These are phyloP conservation scores for Anisognathus igniventris DNA, from an alignment of 2,797 vertebrate species.

Conservation along the genomic window DNA sequence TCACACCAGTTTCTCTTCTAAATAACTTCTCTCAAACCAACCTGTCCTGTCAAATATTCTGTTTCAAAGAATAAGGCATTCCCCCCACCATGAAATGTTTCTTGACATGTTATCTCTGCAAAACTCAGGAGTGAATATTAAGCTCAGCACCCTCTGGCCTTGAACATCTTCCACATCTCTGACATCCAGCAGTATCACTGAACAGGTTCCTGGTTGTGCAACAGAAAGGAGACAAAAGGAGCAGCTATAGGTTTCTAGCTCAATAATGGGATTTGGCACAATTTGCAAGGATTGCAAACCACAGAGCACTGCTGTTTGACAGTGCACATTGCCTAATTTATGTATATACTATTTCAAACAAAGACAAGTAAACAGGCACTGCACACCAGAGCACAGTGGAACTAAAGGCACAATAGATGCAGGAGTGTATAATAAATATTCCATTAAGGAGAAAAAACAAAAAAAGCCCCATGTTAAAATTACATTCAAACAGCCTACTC, in stretches of 20 bases:
- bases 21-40: neutral
- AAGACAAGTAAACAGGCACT: conserved; percentile 3
- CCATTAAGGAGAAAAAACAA: neutral
- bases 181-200: neutral
- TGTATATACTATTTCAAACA: conserved; percentile 42
- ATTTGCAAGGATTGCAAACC: neutral
- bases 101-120: neutral
- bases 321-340: neutral
- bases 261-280: neutral
- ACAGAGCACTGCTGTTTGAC: neutral
- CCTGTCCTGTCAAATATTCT: neutral
- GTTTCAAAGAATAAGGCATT: neutral
- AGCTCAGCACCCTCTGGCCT: neutral
- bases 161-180: neutral
- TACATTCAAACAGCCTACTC: neutral
- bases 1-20: neutral
- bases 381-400: neutral
- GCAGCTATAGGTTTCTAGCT: neutral
- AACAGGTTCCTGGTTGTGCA: neutral
- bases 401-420: conserved; percentile 3
- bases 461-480: neutral
- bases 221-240: neutral
- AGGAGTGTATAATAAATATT: neutral
- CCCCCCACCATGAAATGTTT: neutral
- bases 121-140: neutral